phyloP scores from a whole-genome alignment of 2,113 vertebrate genomes.

The Excalfactoria chinensis region DNA sequence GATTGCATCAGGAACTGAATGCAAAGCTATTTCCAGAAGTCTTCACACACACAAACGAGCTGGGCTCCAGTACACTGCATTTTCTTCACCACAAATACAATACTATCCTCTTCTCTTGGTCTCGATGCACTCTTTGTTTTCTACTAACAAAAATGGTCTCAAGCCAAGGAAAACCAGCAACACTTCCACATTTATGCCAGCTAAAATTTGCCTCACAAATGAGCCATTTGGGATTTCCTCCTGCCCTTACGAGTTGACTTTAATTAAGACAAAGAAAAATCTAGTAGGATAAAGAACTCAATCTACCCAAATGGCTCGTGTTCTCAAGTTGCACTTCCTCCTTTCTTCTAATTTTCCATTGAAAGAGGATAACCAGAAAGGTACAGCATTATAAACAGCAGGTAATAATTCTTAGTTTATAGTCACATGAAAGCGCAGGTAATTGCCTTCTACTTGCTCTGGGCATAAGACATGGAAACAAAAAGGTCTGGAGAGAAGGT shows the following conservation, averaged over 20 bases:
- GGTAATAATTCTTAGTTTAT: background rate
- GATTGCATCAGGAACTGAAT: rapidly evolving
- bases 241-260: background rate
- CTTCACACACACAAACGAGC: background rate
- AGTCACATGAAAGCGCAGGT: background rate
- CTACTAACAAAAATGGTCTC: background rate
- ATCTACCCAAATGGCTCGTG: background rate
- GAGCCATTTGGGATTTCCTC: background rate
- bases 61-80: background rate
- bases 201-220: background rate
- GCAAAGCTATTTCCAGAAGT: background rate
- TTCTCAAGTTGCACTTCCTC: background rate
- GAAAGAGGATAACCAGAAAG: background rate
- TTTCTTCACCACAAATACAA: background rate
- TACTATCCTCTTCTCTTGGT: background rate
- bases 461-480: constrained; percentile 20
- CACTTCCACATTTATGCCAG: background rate
- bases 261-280: background rate
- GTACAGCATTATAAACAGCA: background rate
- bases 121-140: background rate
- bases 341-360: background rate
- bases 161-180: background rate
- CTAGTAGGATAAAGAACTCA: background rate
- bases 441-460: constrained; percentile 18
- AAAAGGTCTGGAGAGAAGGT: background rate